Percentiles rank a stretch among this genome's conserved stretches.
Evolutionary conservation across 2,888 invertebrate genomes (phyloP).

Genomic region (Callimorpha dominula): DNA sequence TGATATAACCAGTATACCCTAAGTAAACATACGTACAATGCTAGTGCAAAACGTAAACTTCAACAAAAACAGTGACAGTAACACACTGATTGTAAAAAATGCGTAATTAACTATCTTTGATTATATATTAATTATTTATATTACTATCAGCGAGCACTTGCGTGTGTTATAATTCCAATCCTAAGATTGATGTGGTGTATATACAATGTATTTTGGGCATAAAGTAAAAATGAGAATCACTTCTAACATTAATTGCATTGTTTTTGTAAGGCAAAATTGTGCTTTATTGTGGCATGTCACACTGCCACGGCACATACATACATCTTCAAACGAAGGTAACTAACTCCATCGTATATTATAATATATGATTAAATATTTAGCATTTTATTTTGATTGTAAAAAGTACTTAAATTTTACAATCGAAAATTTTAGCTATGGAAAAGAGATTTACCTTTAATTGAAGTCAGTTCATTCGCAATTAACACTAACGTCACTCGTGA

Average conservation of each 20-base stretch:
- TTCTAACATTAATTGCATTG: conserved; percentile 17
- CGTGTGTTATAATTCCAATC: not conserved
- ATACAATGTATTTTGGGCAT: not conserved
- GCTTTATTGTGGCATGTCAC: not conserved
- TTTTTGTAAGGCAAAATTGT: conserved; percentile 7
- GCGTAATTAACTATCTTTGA: not conserved
- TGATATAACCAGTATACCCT: not conserved
- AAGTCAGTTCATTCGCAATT: too few species aligned
- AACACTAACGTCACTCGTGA: too few species aligned
- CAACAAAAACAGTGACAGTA: not conserved
- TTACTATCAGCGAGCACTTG: not conserved
- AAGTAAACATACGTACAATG: not conserved
- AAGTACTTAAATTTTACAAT: too few species aligned
- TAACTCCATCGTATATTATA: too few species aligned
- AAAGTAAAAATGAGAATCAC: not conserved
- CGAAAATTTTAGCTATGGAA: too few species aligned
- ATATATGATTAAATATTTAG: not conserved
- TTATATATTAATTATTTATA: not conserved
- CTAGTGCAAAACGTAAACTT: not conserved
- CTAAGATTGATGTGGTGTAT: not conserved
- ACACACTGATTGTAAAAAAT: not conserved
- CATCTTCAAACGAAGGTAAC: not conserved
- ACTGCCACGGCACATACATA: not conserved
- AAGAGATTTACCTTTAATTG: too few species aligned
- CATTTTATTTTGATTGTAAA: too few species aligned